Evolutionary conservation across 1,140 invertebrate genomes (phyloP).

Genomic region (Euschistus heros): DNA sequence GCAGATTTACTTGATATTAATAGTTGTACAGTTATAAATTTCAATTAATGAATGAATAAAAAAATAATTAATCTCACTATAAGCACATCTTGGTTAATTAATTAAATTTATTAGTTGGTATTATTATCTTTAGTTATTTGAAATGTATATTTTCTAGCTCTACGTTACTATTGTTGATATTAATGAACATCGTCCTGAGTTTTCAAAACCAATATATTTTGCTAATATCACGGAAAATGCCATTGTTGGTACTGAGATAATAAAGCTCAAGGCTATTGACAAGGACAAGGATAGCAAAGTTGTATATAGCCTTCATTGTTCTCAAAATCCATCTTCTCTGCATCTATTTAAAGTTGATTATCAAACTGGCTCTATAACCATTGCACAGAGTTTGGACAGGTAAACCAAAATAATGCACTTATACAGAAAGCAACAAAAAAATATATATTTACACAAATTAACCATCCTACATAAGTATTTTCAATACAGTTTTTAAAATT

Average conservation of each 20-base stretch:
- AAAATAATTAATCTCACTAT: no score
- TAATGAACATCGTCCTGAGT: constrained; percentile 70
- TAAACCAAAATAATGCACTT: constrained; percentile 23
- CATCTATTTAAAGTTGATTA: constrained; percentile 72
- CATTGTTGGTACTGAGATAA: constrained; percentile 48
- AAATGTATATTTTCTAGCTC: constrained; percentile 37
- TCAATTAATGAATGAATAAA: no score
- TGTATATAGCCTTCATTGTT: constrained; percentile 64
- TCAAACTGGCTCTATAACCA: constrained; percentile 56
- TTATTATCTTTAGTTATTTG: background rate
- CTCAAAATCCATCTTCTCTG: constrained; percentile 59
- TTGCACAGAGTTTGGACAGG: constrained; percentile 61
- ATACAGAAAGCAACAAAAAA: background rate
- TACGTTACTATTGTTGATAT: constrained; percentile 68
- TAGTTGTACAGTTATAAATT: no score
- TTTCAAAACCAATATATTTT: constrained; percentile 53
- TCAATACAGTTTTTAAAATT: constrained; percentile 1
- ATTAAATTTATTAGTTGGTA: constrained; percentile 1
- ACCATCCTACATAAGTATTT: no score
- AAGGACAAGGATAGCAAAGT: constrained; percentile 56
- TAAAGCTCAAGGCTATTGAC: constrained; percentile 58
- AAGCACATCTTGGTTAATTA: constrained; percentile 7
- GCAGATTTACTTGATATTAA: no score
- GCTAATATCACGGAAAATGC: constrained; percentile 68
- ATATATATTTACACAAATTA: background rate